A percentile compares a stretch with the other conserved stretches of the same genome.
Conservation (phyloP, 2,797 vertebrate genomes). For the Sebastes trivittatus region DNA sequence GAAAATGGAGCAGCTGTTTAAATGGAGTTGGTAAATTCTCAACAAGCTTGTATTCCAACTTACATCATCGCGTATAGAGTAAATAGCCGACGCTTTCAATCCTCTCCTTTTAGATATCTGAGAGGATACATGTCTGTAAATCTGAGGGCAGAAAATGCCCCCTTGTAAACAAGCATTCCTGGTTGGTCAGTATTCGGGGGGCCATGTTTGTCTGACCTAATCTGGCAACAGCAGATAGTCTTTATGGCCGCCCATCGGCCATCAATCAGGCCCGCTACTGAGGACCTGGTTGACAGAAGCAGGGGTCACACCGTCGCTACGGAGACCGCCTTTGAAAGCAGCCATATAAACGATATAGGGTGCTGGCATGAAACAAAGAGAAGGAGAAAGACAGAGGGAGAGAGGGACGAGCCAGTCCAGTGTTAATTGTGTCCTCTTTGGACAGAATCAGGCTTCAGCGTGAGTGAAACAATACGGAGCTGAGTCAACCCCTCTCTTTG, state of each 20-base stretch:
- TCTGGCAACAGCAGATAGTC: constrained; percentile 85
- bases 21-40: background rate
- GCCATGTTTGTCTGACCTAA: constrained; percentile 83
- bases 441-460: constrained; percentile 20
- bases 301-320: constrained; percentile 79
- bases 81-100: background rate
- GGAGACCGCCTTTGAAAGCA: constrained; percentile 78
- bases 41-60: background rate
- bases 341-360: constrained; percentile 68
- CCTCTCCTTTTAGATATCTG: background rate
- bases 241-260: constrained; percentile 79
- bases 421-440: constrained; percentile 33
- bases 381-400: constrained; percentile 26
- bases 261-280: constrained; percentile 83
- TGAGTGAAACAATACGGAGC: constrained; percentile 22
- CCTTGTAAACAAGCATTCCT: constrained; percentile 55
- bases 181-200: constrained; percentile 49
- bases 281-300: constrained; percentile 76
- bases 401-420: constrained; percentile 27
- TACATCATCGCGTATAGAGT: background rate
- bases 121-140: constrained; percentile 10
- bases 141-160: constrained; percentile 50
- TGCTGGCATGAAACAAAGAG: constrained; percentile 66
- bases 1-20: background rate
- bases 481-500: constrained; percentile 24